Conservation (phyloP, 2,113 vertebrate species). For the Tachuris rubrigastra region DNA sequence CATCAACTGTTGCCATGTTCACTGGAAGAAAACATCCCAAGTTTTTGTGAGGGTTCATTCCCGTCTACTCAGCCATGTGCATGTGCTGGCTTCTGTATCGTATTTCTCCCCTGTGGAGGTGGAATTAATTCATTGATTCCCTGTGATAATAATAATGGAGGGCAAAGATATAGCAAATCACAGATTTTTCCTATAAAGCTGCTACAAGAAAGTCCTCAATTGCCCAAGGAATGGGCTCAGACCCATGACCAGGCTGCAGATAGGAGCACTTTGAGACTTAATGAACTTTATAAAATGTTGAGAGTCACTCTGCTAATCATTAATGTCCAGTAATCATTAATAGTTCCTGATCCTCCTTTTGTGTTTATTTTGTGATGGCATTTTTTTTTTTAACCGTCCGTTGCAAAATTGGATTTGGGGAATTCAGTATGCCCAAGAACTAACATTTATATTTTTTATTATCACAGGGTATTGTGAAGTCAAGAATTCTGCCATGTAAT, state of each 20-base stretch:
- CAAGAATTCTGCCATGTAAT: constrained; percentile 7
- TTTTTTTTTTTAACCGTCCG: background rate
- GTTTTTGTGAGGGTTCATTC: background rate
- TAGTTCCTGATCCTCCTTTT: background rate
- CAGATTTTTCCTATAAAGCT: background rate
- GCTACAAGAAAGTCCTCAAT: background rate
- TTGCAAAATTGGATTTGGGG: background rate
- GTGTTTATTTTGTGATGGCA: background rate
- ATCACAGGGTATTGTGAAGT: background rate
- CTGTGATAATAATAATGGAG: background rate
- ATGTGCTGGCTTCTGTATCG: background rate
- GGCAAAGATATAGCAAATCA: background rate
- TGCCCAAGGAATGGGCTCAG: background rate
- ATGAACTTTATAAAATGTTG: background rate
- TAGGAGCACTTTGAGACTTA: background rate
- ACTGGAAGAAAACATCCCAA: background rate
- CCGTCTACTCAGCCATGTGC: no score
- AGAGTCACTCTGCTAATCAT: background rate
- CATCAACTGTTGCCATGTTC: background rate
- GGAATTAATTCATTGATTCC: background rate
- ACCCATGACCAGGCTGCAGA: background rate
- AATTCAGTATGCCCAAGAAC: background rate
- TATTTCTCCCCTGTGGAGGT: background rate
- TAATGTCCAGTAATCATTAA: background rate
- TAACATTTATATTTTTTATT: background rate